These are phyloP conservation scores for Syrphus vitripennis DNA, from an alignment of 2,888 invertebrate species.

Conservation along the genomic window DNA sequence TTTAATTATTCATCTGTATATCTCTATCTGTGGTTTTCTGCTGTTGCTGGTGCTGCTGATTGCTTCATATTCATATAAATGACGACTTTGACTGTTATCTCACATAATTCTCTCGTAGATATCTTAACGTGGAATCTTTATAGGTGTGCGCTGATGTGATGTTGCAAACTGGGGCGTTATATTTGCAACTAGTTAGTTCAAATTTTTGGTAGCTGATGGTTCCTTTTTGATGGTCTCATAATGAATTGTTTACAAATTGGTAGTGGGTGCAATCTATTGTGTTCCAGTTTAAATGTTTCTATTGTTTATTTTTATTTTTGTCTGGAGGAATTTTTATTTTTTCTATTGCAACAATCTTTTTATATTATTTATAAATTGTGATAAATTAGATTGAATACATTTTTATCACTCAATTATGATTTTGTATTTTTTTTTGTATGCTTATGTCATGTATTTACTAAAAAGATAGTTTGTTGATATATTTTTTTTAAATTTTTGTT, in stretches of 20 bases:
- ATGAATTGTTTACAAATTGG: constrained; percentile 43
- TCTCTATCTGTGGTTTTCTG: constrained; percentile 4
- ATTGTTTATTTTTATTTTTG: constrained; percentile 29
- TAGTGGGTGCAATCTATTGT: constrained; percentile 17
- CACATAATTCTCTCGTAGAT: constrained; percentile 62
- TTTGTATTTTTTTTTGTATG: not conserved
- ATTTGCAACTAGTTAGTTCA: constrained; percentile 32
- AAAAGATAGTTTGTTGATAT: not conserved
- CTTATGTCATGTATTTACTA: too few relatives aligned
- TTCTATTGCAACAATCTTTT: constrained; percentile 6
- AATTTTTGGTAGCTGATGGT: constrained; percentile 36
- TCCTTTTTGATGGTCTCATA: constrained; percentile 50
- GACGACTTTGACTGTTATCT: constrained; percentile 51
- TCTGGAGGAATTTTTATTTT: not conserved
- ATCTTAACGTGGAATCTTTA: constrained; percentile 58
- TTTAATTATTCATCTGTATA: constrained; percentile 11
- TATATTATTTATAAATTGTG: not conserved
- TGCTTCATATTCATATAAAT: constrained; percentile 37
- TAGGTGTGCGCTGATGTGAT: constrained; percentile 18
- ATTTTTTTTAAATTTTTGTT: too few relatives aligned
- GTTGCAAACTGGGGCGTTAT: constrained; percentile 58
- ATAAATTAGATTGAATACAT: not conserved
- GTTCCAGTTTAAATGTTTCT: constrained; percentile 19
- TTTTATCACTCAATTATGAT: not conserved
- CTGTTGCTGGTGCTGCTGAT: too few relatives aligned